Base-by-base conservation (phyloP, 2,888 invertebrate species). In the Aproaerema taeniolella region DNA sequence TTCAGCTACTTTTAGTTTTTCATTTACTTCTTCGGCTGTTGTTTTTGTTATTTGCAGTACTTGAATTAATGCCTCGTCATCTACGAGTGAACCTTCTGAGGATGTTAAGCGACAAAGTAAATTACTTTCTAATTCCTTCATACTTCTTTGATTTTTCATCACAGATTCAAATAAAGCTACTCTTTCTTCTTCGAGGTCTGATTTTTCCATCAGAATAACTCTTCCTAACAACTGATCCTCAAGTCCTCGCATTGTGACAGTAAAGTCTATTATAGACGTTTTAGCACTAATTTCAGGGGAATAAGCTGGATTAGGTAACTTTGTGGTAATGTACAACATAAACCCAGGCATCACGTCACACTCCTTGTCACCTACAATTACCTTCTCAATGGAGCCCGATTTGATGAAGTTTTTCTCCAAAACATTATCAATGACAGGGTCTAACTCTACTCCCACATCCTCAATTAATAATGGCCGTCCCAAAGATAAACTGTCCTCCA, bases 391-490 rank as follows among this genome's bases (percentile, higher is more conserved):
- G 7, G 96, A 95, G 35, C 98, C 98, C 5, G 97, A 97, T 80
- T 98, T 98, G 38, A 98, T 97, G 66, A 98, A 98, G 77, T 98
- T 98, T 73, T 97, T 98, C 68, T 98, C 98, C 13, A 98, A 87
- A 0, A 98, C 96, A 73, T 98, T 98, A 67, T 98, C 98, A 40
- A 98, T 91, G 0, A 98, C 96, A 1, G 98, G 98, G 82, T 98
- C 98, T 34, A 98, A 80, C 58, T 98, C 98, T 43, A 96, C 95
- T 12, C 94, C 95, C 2, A 98, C 95, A 67, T 98, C 98, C 87
- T 98, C 98, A 51, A 98, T 96, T 1, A 98, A 75, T 35, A 98
- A 77, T 0, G 98, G 98, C 46, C 95, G 88, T 0, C 97, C 97
- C 11, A 96, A 77, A 0, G 96, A 96, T 16, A 97, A 75, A 49